A percentile compares a stretch with the other conserved stretches of the same genome.
phyloP scores from a whole-genome alignment of 2,888 invertebrate genomes.

The Lasioglossum figueresi region DNA sequence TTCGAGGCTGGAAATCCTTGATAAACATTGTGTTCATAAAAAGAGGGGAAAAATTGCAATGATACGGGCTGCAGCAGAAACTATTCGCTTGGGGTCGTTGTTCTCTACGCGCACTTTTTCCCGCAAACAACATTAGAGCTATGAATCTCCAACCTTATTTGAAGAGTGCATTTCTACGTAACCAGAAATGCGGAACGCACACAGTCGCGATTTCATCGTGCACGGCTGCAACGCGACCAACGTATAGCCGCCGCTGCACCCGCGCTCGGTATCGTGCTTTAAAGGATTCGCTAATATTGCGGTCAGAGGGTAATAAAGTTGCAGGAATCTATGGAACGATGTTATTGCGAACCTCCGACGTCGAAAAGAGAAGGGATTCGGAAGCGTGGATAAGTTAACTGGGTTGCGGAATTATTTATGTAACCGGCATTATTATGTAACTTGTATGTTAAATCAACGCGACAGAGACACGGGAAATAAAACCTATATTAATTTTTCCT shows the following conservation, averaged over 20 bases:
- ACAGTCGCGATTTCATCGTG: constrained; percentile 51
- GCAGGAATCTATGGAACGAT: constrained; percentile 49
- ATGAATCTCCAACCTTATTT: constrained; percentile 54
- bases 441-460: neutral
- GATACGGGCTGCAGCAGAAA: neutral
- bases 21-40: neutral
- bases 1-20: neutral
- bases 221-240: constrained; percentile 39
- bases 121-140: constrained; percentile 27
- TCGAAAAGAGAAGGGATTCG: constrained; percentile 17
- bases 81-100: constrained; percentile 1
- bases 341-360: constrained; percentile 52
- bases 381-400: neutral
- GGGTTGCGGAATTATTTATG: neutral
- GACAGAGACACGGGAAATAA: neutral
- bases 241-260: constrained; percentile 4
- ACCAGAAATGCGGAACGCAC: constrained; percentile 49
- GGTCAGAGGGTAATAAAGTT: constrained; percentile 63
- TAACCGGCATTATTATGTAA: neutral
- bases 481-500: neutral
- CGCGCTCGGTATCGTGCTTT: constrained; percentile 39
- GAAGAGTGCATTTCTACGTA: constrained; percentile 61
- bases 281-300: constrained; percentile 61
- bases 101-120: neutral
- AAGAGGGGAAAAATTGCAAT: constrained; percentile 4